Percentiles rank a stretch among this genome's conserved stretches.
phyloP scores from a whole-genome alignment of 2,113 vertebrate species.

The Chaetops frenatus region DNA sequence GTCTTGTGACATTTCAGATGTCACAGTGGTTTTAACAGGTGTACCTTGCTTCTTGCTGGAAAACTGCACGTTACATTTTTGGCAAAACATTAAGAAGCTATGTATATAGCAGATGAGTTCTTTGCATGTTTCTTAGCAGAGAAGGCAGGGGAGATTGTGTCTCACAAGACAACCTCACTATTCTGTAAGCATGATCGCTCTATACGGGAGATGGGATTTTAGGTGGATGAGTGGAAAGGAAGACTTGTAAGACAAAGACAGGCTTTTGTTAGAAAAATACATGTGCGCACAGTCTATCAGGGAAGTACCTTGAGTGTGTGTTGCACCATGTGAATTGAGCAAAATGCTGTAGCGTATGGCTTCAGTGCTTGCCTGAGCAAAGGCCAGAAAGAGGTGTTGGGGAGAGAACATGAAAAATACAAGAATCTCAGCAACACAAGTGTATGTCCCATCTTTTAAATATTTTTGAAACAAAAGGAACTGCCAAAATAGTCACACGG shows the following conservation, averaged over 20 bases:
- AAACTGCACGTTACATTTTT: background rate
- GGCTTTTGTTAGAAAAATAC: background rate
- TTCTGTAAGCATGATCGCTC: background rate
- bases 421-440: background rate
- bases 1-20: background rate
- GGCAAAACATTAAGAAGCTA: background rate
- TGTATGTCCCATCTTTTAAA: background rate
- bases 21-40: background rate
- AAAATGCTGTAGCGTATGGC: accelerated
- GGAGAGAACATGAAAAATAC: background rate
- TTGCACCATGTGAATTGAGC: background rate
- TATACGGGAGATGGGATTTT: background rate
- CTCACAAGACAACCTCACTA: background rate
- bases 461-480: background rate
- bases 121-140: background rate
- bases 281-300: background rate
- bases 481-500: background rate
- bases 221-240: background rate
- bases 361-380: background rate
- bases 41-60: background rate
- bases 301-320: background rate
- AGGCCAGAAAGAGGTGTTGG: background rate
- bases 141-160: background rate
- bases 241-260: background rate
- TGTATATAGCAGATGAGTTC: background rate